These are phyloP conservation scores for Schlechtendalia chinensis DNA, from an alignment of 1,140 invertebrate genomes.

Conservation along the genomic window DNA sequence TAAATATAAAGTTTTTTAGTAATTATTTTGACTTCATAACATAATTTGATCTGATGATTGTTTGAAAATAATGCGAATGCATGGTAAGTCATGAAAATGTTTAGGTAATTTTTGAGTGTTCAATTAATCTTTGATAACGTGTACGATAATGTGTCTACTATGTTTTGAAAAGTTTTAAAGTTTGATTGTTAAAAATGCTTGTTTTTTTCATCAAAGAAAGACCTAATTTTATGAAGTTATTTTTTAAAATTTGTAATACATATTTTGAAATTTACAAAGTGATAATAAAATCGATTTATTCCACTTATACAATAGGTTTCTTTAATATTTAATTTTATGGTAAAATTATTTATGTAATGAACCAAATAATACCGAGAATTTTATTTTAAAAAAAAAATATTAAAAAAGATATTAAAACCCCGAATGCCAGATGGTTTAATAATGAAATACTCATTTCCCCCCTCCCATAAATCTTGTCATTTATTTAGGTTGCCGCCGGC, in stretches of 20 bases:
- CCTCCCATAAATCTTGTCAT: constrained; percentile 45
- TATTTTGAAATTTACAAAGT: background rate
- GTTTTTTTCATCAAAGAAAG: background rate
- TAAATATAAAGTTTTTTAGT: background rate
- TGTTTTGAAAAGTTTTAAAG: background rate
- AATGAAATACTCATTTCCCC: constrained; percentile 38
- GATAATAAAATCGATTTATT: background rate
- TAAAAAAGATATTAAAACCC: background rate
- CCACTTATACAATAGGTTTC: background rate
- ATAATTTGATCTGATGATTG: too few relatives aligned
- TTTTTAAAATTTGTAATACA: background rate
- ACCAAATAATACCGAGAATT: background rate
- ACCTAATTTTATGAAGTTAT: too few relatives aligned
- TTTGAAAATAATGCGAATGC: too few relatives aligned
- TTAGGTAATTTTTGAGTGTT: too few relatives aligned
- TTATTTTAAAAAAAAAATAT: constrained; percentile 17
- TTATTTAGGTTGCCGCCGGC: constrained; percentile 20
- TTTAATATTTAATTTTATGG: background rate
- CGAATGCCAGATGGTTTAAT: constrained; percentile 41
- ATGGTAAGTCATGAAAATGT: too few relatives aligned
- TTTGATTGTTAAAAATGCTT: background rate
- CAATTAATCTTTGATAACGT: too few relatives aligned
- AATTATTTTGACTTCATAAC: background rate
- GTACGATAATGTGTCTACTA: background rate
- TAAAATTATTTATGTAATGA: background rate